Base-by-base conservation (phyloP, 2,113 vertebrate genomes). In the Pheucticus melanocephalus region DNA sequence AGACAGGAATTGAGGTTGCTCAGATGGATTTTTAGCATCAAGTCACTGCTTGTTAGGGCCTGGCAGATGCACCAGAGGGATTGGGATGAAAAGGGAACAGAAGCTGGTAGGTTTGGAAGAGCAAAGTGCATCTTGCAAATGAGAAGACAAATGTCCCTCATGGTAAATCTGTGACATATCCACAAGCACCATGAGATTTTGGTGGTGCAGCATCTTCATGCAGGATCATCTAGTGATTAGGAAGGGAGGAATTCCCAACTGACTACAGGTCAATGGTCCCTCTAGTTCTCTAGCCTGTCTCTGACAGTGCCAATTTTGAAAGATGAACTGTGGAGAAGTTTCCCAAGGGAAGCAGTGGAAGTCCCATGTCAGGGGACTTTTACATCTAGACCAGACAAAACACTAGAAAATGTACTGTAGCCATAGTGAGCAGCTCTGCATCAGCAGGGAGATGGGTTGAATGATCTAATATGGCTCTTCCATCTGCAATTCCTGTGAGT, bases 391-490 rank as follows among this genome's bases (percentile, higher is more conserved):
- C 64, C 93, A 96, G 90, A 94, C 82, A 95, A 94, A 96, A 95
- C 92, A 82, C 72, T 88, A 65, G 88, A 78, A 96, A 96, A 96
- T 93, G 69, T 79, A 82, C 93, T 90, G 69, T 90, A 91, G 82
- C 90, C 90, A 72, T 94, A 96, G 72, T 1, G 0, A 93, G 72
- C 88, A 96, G 95, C 95, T 94, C 80, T 92, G 80, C 80, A 93
- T 94, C 86, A 96, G 92, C 80, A 86, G 45, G 56, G 95, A 96
- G 93, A 96, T 92, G 93, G 76, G 94, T 72, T 94, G 95, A 95
- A 95, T 93, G 93, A 96, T 96, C 92, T 97, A 94, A 94, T 96
- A 96, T 83, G 88, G 88, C 92, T 96, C 95, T 97, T 94, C 90
- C 95, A 93, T 96, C 90, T 95, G 90, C 94, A 96, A 79, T 93